Conservation (phyloP, 2,797 vertebrate species). For the Pseudochromis fuscus region DNA sequence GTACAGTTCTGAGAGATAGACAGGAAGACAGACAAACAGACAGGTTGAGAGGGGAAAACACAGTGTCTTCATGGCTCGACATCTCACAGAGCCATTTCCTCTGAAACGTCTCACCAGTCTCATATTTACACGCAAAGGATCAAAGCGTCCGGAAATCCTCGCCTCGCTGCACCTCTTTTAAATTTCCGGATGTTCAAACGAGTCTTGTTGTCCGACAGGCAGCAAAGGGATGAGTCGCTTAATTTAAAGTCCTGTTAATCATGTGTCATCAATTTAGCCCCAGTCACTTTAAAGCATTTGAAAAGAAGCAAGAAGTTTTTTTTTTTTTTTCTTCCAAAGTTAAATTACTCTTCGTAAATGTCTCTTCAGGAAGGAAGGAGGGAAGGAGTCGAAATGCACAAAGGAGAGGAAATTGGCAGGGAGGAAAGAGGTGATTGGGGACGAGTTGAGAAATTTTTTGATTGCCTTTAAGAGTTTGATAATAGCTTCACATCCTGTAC, state of each 20-base stretch:
- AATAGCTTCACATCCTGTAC: slow-evolving; percentile 76
- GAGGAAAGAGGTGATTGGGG: slow-evolving; percentile 49
- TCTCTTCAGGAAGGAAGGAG: slow-evolving; percentile 56
- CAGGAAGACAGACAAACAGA: slow-evolving; percentile 46
- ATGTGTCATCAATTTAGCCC: slow-evolving; percentile 67
- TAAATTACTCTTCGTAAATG: slow-evolving; percentile 62
- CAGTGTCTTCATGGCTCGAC: slow-evolving; percentile 75
- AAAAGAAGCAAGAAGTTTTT: slow-evolving; percentile 60
- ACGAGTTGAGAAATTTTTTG: slow-evolving; percentile 67
- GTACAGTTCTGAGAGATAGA: slow-evolving; percentile 46
- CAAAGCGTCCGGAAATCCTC: slow-evolving; percentile 51
- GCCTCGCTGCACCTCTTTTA: slow-evolving; percentile 17
- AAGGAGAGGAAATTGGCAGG: slow-evolving; percentile 60
- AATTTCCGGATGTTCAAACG: slow-evolving; percentile 40
- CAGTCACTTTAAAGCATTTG: slow-evolving; percentile 74
- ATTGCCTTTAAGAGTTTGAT: slow-evolving; percentile 87
- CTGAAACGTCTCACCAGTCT: slow-evolving; percentile 59
- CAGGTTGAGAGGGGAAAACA: slow-evolving; percentile 57
- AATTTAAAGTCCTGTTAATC: slow-evolving; percentile 63
- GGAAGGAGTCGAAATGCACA: slow-evolving; percentile 52
- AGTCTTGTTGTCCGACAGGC: slow-evolving; percentile 59
- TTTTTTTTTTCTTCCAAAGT: slow-evolving; percentile 42
- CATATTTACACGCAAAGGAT: slow-evolving; percentile 73
- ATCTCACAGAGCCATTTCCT: slow-evolving; percentile 59
- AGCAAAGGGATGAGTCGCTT: slow-evolving; percentile 54